Evolutionary conservation across 2,113 vertebrate genomes (phyloP).

Genomic region (Sinocyclocheilus anshuiensis): DNA sequence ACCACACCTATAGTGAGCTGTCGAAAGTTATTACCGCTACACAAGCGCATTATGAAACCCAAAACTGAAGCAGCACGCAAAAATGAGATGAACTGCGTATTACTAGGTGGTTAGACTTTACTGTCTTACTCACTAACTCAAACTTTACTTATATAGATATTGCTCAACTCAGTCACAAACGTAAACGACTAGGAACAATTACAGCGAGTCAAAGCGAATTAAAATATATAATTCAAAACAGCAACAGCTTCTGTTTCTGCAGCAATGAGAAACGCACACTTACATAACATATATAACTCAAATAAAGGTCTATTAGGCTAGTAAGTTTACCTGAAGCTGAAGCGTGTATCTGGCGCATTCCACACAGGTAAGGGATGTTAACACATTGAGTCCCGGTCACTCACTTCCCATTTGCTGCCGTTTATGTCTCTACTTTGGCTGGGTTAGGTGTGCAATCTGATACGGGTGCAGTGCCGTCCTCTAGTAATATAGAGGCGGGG

Average conservation of each 20-base stretch:
- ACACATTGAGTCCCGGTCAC: slow-evolving; percentile 52
- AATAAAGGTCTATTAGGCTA: neutral
- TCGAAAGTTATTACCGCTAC: neutral
- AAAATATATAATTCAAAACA: neutral
- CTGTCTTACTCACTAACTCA: neutral
- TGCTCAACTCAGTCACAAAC: neutral
- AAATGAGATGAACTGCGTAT: neutral
- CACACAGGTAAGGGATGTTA: slow-evolving; percentile 60
- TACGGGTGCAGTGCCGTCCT: slow-evolving; percentile 53
- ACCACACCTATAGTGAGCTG: slow-evolving; percentile 24
- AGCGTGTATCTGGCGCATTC: slow-evolving; percentile 57
- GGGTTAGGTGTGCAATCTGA: slow-evolving; percentile 60
- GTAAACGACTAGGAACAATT: neutral
- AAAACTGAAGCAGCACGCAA: neutral
- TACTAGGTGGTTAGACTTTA: neutral
- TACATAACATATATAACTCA: neutral
- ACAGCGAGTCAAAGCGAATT: neutral
- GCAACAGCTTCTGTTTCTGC: too few species aligned
- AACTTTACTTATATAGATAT: neutral
- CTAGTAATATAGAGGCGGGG: slow-evolving; percentile 64
- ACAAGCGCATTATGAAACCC: neutral
- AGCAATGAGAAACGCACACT: neutral
- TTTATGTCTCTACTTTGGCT: slow-evolving; percentile 37
- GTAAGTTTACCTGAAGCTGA: slow-evolving; percentile 62
- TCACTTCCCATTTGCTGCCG: slow-evolving; percentile 34